Percentiles rank a stretch among this genome's conserved stretches.
phyloP scores from a whole-genome alignment of 2,888 invertebrate genomes.

The Aphidius colemani region DNA sequence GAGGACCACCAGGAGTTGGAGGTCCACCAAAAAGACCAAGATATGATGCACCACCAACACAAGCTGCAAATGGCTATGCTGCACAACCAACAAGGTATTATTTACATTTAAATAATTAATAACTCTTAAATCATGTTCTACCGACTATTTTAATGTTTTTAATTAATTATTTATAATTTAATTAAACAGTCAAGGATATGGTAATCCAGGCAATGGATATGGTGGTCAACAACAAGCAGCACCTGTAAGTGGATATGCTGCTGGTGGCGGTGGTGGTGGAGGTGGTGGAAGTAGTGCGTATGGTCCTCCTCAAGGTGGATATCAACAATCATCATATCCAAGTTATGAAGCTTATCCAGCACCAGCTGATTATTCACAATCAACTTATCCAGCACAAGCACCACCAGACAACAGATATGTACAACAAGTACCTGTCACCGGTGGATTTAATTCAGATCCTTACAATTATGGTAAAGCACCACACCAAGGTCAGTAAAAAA shows the following conservation, averaged over 20 bases:
- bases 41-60: conserved; percentile 53
- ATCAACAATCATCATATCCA: conserved; percentile 52
- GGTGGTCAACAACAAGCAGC: conserved; percentile 48
- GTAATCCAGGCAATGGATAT: conserved; percentile 50
- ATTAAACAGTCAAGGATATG: conserved; percentile 51
- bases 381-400: conserved; percentile 55
- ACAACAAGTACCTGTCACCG: conserved; percentile 49
- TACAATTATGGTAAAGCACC: conserved; percentile 57
- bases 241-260: conserved; percentile 42
- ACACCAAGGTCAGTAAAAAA: conserved; percentile 50
- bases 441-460: conserved; percentile 53
- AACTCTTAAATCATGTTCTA: too few species aligned
- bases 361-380: conserved; percentile 55
- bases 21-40: conserved; percentile 66
- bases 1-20: conserved; percentile 63
- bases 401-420: conserved; percentile 54
- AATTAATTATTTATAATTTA: too few species aligned
- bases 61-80: conserved; percentile 55
- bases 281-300: conserved; percentile 44
- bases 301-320: conserved; percentile 51
- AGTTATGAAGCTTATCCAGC: conserved; percentile 57
- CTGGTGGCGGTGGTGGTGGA: conserved; percentile 33
- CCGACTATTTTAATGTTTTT: neutral
- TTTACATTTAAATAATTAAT: too few species aligned
- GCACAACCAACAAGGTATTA: conserved; percentile 46